phyloP scores from a whole-genome alignment of 1,140 invertebrate species.

The Drosophila subpulchrella region DNA sequence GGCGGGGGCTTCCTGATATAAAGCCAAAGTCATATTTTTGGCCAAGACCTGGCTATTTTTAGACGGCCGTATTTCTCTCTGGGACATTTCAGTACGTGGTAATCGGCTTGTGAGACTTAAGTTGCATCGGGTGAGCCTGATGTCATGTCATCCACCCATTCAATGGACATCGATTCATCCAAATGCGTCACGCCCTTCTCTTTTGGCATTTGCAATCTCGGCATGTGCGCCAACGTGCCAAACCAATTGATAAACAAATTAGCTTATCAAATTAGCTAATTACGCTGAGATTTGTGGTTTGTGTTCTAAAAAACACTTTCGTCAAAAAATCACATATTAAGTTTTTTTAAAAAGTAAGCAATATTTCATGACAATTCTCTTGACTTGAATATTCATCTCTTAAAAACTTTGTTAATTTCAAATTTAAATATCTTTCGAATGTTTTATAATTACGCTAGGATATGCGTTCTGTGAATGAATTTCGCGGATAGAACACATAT shows the following conservation, averaged over 20 bases:
- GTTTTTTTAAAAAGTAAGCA: too few relatives aligned
- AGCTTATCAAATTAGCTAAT: constrained; percentile 40
- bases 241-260: constrained; percentile 58
- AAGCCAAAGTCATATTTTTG: constrained; percentile 32
- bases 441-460: too few relatives aligned
- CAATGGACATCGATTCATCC: not conserved
- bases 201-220: constrained; percentile 18
- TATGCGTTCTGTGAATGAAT: too few relatives aligned
- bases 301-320: constrained; percentile 32
- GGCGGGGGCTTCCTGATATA: constrained; percentile 2
- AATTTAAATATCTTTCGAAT: too few relatives aligned
- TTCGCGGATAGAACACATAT: too few relatives aligned
- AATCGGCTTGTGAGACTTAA: constrained; percentile 30
- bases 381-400: too few relatives aligned
- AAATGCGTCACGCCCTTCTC: constrained; percentile 51
- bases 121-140: constrained; percentile 32
- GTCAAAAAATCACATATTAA: not conserved
- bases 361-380: too few relatives aligned
- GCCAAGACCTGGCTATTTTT: constrained; percentile 49
- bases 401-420: too few relatives aligned
- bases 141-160: not conserved
- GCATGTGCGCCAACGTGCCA: constrained; percentile 23
- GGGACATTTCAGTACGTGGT: not conserved
- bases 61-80: not conserved
- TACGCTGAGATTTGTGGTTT: constrained; percentile 26